These are phyloP conservation scores for Campoplex nolae DNA, from an alignment of 2,888 invertebrate genomes.

Conservation along the genomic window DNA sequence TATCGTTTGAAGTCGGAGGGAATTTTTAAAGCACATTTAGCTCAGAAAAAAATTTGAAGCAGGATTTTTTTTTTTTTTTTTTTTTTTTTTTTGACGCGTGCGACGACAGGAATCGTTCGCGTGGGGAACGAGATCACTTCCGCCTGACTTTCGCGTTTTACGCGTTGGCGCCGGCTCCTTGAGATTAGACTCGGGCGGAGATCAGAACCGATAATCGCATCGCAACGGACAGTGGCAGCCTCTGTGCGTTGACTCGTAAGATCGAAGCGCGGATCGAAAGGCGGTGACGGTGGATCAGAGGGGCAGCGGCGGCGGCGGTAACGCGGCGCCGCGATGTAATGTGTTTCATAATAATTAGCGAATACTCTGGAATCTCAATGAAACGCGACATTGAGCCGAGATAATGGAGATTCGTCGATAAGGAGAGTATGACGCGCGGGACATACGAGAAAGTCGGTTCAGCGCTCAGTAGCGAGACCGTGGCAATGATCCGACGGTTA, in stretches of 20 bases:
- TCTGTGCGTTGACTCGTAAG: constrained; percentile 8
- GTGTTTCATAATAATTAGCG: constrained; percentile 9
- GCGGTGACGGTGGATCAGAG: background rate
- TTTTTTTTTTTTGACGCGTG: too few relatives aligned
- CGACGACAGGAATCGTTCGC: too few relatives aligned
- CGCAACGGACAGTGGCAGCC: constrained; percentile 10
- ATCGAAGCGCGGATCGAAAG: background rate
- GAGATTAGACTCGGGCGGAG: background rate
- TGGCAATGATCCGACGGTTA: background rate
- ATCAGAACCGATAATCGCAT: background rate
- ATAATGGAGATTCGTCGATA: constrained; percentile 2
- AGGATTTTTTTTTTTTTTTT: too few relatives aligned
- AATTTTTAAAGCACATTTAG: too few relatives aligned
- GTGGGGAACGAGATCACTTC: too few relatives aligned
- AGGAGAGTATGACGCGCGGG: background rate
- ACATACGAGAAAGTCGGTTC: background rate
- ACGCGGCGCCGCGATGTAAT: background rate
- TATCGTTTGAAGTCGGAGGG: too few relatives aligned
- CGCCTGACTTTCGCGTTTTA: too few relatives aligned
- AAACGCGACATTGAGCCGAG: background rate
- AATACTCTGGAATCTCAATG: background rate
- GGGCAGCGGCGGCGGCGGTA: background rate
- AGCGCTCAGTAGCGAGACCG: background rate
- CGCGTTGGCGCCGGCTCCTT: background rate
- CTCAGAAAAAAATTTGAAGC: too few relatives aligned